These are phyloP conservation scores for Ricordea florida DNA, from an alignment of 92 coral and sea anemone species.

Conservation along the genomic window DNA sequence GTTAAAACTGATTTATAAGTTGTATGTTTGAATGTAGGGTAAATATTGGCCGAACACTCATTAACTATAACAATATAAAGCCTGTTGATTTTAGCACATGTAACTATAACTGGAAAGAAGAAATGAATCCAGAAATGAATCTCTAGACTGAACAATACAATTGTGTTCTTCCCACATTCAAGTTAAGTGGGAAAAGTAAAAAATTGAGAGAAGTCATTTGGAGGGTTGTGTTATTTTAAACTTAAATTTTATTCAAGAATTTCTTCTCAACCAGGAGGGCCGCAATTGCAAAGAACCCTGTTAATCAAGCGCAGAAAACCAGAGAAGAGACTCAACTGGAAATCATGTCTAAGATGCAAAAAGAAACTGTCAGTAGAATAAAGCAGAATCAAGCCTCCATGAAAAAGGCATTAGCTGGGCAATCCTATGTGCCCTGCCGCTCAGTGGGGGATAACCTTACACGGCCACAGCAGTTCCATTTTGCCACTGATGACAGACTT, in stretches of 20 bases:
- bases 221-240: background rate
- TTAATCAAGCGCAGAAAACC: conserved; percentile 49
- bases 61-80: too few relatives aligned
- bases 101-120: too few relatives aligned
- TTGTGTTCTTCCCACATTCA: too few relatives aligned
- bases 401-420: conserved; percentile 90
- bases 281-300: conserved; percentile 31
- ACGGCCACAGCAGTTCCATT: conserved; percentile 84
- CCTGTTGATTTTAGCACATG: too few relatives aligned
- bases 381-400: conserved; percentile 80
- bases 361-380: conserved; percentile 61
- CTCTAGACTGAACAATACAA: too few relatives aligned
- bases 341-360: conserved; percentile 76
- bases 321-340: conserved; percentile 83
- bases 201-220: background rate
- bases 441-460: conserved; percentile 77
- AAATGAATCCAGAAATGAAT: too few relatives aligned
- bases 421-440: conserved; percentile 74
- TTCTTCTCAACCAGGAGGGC: conserved; percentile 41
- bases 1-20: too few relatives aligned
- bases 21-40: too few relatives aligned
- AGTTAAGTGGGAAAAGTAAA: too few relatives aligned
- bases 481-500: conserved; percentile 90
- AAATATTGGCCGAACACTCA: too few relatives aligned
- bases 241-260: background rate